These are phyloP conservation scores for Erebia ligea DNA, from an alignment of 2,888 invertebrate species.

Conservation along the genomic window DNA sequence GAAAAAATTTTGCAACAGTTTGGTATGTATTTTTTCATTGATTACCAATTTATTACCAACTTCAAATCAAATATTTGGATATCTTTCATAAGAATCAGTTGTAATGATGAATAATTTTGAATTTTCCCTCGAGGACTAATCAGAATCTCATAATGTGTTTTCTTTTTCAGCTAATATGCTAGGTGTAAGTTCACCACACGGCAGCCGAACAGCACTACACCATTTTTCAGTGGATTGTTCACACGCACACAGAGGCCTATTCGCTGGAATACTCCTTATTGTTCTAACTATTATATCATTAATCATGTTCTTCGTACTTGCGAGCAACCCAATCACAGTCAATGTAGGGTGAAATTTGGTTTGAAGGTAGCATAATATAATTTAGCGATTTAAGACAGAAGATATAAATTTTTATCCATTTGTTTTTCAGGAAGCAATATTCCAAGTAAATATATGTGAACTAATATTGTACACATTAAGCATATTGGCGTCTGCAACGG, in stretches of 20 bases:
- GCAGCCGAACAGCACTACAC: constrained; percentile 77
- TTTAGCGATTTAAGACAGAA: not conserved
- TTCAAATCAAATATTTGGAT: too few species aligned
- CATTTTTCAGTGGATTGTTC: constrained; percentile 93
- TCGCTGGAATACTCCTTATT: constrained; percentile 88
- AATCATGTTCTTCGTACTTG: constrained; percentile 95
- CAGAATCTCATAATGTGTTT: not conserved
- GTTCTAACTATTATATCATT: constrained; percentile 93
- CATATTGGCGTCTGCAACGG: constrained; percentile 84
- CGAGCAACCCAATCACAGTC: constrained; percentile 84
- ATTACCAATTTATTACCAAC: not conserved
- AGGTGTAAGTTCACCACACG: constrained; percentile 72
- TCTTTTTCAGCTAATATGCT: constrained; percentile 83
- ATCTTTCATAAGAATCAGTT: too few species aligned
- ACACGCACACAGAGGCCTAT: constrained; percentile 91
- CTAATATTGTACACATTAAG: constrained; percentile 88
- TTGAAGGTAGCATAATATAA: constrained; percentile 7
- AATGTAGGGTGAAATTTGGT: constrained; percentile 58
- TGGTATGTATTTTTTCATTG: constrained; percentile 53
- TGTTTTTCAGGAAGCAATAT: constrained; percentile 82
- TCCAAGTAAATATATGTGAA: constrained; percentile 91
- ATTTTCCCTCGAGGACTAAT: not conserved
- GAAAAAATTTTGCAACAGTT: constrained; percentile 80
- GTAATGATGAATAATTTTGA: too few species aligned
- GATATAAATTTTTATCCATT: constrained; percentile 17